These are phyloP conservation scores for Pantala flavescens DNA, from an alignment of 1,140 invertebrate genomes.

Conservation along the genomic window DNA sequence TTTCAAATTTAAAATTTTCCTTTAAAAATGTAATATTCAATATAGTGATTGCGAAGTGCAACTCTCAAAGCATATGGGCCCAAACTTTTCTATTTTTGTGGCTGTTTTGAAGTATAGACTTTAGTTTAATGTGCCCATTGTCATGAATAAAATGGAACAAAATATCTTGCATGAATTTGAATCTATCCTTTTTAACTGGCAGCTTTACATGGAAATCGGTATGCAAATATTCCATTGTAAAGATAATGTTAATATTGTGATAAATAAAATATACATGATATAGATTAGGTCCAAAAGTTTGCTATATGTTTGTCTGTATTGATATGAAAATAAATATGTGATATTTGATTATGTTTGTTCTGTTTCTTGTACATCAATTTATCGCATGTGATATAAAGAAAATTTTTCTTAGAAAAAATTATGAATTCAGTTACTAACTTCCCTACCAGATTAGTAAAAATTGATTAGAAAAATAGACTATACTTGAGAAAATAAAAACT, in stretches of 20 bases:
- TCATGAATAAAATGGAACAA: background rate
- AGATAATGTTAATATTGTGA: background rate
- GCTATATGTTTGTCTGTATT: constrained; percentile 5
- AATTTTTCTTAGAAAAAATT: too few species aligned
- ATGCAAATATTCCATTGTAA: background rate
- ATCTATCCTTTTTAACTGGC: background rate
- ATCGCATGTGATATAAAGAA: too few species aligned
- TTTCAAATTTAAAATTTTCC: too few species aligned
- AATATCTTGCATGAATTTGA: background rate
- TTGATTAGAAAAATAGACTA: too few species aligned
- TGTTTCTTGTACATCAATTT: too few species aligned
- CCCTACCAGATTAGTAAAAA: too few species aligned
- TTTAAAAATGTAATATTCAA: too few species aligned
- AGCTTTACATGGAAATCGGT: background rate
- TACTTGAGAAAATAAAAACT: too few species aligned
- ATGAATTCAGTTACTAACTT: too few species aligned
- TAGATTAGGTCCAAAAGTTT: background rate
- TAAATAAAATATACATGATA: background rate
- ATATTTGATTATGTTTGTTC: background rate
- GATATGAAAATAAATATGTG: constrained; percentile 10
- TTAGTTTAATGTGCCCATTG: background rate
- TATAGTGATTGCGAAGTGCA: background rate
- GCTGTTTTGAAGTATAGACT: background rate
- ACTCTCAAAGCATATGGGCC: background rate
- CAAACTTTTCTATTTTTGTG: background rate